Evolutionary conservation across 2,113 vertebrate species (phyloP).

Genomic region (Scopus umbretta): DNA sequence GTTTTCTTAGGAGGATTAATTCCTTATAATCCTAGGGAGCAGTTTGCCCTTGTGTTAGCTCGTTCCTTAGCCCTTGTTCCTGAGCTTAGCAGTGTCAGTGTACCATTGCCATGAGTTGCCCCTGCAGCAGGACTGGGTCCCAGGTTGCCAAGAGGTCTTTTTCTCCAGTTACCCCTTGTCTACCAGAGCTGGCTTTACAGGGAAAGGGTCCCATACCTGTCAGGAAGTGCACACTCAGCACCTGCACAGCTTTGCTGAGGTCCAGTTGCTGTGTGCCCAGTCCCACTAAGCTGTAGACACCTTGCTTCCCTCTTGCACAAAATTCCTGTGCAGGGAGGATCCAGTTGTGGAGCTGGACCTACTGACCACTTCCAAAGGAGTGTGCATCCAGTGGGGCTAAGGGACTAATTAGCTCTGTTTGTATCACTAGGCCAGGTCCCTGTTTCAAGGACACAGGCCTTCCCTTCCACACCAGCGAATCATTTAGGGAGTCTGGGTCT

Average conservation of each 20-base stretch:
- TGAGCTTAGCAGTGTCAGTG: neutral
- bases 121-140: neutral
- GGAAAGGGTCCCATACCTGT: neutral
- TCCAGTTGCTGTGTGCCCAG: neutral
- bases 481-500: neutral
- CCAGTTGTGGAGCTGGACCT: neutral
- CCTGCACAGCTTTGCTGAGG: neutral
- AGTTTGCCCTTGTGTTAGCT: neutral
- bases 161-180: neutral
- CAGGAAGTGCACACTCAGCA: neutral
- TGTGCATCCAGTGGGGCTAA: accelerated
- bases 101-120: accelerated
- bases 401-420: neutral
- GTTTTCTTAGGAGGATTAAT: neutral
- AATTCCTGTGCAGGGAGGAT: neutral
- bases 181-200: accelerated
- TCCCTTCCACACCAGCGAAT: neutral
- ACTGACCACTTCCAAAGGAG: neutral
- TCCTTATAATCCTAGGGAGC: neutral
- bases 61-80: neutral
- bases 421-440: neutral
- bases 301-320: neutral
- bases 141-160: neutral
- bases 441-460: neutral
- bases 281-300: neutral